Evolutionary conservation across 2,888 invertebrate species (phyloP).

Genomic region (Stenichneumon culpator): DNA sequence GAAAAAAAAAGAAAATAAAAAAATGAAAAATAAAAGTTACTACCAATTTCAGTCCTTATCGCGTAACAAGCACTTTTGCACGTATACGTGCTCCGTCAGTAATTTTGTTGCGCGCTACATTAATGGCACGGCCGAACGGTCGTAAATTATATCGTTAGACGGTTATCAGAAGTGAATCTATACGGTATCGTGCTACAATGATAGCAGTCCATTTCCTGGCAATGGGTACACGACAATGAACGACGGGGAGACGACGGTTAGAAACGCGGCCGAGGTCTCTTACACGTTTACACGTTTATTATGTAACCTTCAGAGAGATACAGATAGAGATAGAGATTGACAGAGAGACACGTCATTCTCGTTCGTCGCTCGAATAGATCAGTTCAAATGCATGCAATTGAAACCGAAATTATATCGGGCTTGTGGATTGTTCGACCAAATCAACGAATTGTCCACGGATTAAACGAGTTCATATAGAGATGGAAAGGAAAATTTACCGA

Average conservation of each 20-base stretch:
- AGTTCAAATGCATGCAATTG: conserved; percentile 4
- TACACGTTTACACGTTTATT: conserved; percentile 46
- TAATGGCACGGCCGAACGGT: background rate
- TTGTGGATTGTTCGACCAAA: background rate
- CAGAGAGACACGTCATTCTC: background rate
- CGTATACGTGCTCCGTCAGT: background rate
- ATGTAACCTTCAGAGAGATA: background rate
- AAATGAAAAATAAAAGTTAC: background rate
- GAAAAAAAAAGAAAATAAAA: background rate
- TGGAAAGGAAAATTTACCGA: background rate
- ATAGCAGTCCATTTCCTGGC: conserved; percentile 25
- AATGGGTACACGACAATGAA: conserved; percentile 24
- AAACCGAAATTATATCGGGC: conserved; percentile 2
- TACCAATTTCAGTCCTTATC: background rate
- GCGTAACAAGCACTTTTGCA: background rate
- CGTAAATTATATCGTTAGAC: conserved; percentile 29
- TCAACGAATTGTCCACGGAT: background rate
- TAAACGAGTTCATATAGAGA: background rate
- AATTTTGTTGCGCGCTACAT: background rate
- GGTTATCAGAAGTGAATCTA: conserved; percentile 23
- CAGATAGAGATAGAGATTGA: background rate
- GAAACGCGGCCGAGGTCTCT: conserved; percentile 64
- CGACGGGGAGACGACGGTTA: conserved; percentile 28
- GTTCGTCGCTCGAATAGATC: conserved; percentile 5
- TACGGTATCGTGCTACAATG: conserved; percentile 6